These are phyloP conservation scores for Pygoscelis adeliae DNA, from an alignment of 2,113 vertebrate genomes.

Conservation along the genomic window DNA sequence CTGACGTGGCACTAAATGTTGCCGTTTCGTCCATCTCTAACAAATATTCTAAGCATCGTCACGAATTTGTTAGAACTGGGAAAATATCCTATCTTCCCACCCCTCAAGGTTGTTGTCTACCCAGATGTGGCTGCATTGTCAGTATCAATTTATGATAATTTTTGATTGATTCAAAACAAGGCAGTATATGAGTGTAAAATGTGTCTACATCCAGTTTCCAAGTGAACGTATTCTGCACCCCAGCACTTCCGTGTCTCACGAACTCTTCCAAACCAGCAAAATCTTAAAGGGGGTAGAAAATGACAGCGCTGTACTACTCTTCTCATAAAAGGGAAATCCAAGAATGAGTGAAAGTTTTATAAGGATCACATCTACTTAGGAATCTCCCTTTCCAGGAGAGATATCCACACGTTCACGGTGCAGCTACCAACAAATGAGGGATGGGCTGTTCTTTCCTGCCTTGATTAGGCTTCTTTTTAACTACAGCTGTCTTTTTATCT, in stretches of 20 bases:
- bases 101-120: not conserved
- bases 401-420: accelerated
- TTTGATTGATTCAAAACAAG: not conserved
- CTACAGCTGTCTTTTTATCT: not conserved
- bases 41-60: not conserved
- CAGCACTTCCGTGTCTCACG: not conserved
- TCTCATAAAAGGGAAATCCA: not conserved
- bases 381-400: not conserved
- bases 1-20: not conserved
- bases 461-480: not conserved
- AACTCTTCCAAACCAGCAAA: not conserved
- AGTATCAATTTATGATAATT: not conserved
- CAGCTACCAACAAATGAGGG: not conserved
- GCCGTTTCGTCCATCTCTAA: accelerated
- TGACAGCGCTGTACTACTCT: accelerated
- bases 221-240: not conserved
- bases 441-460: not conserved
- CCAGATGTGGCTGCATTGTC: not conserved
- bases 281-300: not conserved
- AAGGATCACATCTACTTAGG: not conserved
- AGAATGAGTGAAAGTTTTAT: not conserved
- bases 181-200: not conserved
- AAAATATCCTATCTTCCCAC: not conserved
- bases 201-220: accelerated
- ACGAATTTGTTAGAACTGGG: not conserved